Conservation (phyloP, 2,797 vertebrate species). For the Silurus lanzhouensis region DNA sequence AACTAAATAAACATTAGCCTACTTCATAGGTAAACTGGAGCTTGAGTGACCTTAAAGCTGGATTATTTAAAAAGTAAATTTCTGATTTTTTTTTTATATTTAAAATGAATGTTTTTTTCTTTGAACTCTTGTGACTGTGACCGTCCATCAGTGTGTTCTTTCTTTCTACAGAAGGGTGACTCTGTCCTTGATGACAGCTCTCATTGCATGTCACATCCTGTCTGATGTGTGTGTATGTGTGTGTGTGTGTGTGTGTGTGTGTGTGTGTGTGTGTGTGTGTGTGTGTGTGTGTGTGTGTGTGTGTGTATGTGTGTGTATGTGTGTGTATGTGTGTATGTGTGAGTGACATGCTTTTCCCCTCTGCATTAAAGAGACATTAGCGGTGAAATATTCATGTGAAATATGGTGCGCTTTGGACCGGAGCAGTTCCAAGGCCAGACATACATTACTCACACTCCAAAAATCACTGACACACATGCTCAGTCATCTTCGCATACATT, state of each 20-base stretch:
- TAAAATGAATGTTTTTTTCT: slow-evolving; percentile 5
- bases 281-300: slow-evolving; percentile 26
- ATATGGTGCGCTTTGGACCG: slow-evolving; percentile 77
- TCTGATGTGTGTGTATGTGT: slow-evolving; percentile 1
- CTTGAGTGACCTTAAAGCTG: not conserved
- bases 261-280: slow-evolving; percentile 26
- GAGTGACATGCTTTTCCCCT: slow-evolving; percentile 37
- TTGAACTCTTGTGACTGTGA: slow-evolving; percentile 12
- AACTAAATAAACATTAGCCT: not conserved
- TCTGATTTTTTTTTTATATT: not conserved
- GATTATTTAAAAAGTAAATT: not conserved
- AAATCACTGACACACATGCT: slow-evolving; percentile 34
- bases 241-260: slow-evolving; percentile 5
- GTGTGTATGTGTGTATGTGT: slow-evolving; percentile 8
- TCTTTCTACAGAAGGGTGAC: slow-evolving; percentile 24
- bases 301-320: slow-evolving; percentile 20
- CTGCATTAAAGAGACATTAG: slow-evolving; percentile 74
- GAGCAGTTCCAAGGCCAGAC: slow-evolving; percentile 47
- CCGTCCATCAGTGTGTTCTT: slow-evolving; percentile 22
- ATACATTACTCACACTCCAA: slow-evolving; percentile 67
- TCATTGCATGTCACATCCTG: slow-evolving; percentile 38
- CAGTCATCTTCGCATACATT: slow-evolving; percentile 27
- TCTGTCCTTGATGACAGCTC: slow-evolving; percentile 39
- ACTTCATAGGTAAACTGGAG: too few species aligned
- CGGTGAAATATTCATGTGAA: slow-evolving; percentile 79